Conservation (phyloP, 2,113 vertebrate genomes). For the Bos taurus region ARS-UCD2.0 NC_037328.1:126791501-126792000, state of each 20-base stretch:
- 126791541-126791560: neutral
- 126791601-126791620: neutral
- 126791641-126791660: neutral
- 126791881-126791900: neutral
- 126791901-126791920: neutral
- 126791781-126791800: neutral
- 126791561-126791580: neutral
- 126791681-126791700: neutral
- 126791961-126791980: neutral
- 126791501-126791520: neutral
- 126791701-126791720: neutral
- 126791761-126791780: neutral
- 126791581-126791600: neutral
- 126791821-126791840: slow-evolving; percentile 11
- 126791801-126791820: neutral
- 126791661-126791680: neutral
- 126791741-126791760: neutral
- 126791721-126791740: neutral
- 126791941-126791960: neutral
- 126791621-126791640: neutral
- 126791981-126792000: neutral
- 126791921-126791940: neutral
- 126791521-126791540: neutral
- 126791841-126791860: neutral
- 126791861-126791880: neutral